phyloP scores from a whole-genome alignment of 64 coral and sea anemone genomes.

The Actinia tenebrosa region DNA sequence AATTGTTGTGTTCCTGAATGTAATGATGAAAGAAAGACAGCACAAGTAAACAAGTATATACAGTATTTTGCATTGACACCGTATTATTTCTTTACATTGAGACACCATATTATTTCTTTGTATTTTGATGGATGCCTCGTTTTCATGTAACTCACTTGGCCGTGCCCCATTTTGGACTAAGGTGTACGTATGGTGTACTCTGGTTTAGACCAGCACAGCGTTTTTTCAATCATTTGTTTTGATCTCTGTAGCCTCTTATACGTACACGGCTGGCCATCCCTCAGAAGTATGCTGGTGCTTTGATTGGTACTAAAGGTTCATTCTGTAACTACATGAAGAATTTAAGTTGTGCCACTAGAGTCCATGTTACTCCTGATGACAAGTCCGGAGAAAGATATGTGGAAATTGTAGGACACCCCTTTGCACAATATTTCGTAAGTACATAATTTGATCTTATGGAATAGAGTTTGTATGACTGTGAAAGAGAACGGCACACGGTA shows the following conservation, averaged over 20 bases:
- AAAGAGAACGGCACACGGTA: too few relatives aligned
- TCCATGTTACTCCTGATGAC: slow-evolving; percentile 60
- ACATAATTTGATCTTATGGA: not conserved
- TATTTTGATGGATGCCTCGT: too few relatives aligned
- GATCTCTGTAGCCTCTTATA: not conserved
- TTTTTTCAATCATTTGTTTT: not conserved
- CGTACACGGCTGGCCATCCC: slow-evolving; percentile 40
- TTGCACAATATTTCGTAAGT: slow-evolving; percentile 60
- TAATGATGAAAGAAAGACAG: too few relatives aligned
- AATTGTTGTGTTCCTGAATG: too few relatives aligned
- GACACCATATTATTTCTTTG: too few relatives aligned
- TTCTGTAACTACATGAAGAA: slow-evolving; percentile 55
- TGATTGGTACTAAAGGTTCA: slow-evolving; percentile 55
- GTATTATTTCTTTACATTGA: too few relatives aligned
- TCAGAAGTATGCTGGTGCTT: slow-evolving; percentile 44
- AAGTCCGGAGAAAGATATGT: slow-evolving; percentile 50
- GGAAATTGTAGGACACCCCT: slow-evolving; percentile 51
- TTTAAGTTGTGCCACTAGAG: slow-evolving; percentile 38
- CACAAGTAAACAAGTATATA: too few relatives aligned
- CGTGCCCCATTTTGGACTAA: too few relatives aligned
- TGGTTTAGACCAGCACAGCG: not conserved
- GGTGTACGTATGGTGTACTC: too few relatives aligned
- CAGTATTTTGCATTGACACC: too few relatives aligned
- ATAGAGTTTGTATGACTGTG: not conserved
- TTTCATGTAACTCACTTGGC: too few relatives aligned